Conservation (phyloP, 2,797 vertebrate genomes). For the Rhadinocentrus ornatus region DNA sequence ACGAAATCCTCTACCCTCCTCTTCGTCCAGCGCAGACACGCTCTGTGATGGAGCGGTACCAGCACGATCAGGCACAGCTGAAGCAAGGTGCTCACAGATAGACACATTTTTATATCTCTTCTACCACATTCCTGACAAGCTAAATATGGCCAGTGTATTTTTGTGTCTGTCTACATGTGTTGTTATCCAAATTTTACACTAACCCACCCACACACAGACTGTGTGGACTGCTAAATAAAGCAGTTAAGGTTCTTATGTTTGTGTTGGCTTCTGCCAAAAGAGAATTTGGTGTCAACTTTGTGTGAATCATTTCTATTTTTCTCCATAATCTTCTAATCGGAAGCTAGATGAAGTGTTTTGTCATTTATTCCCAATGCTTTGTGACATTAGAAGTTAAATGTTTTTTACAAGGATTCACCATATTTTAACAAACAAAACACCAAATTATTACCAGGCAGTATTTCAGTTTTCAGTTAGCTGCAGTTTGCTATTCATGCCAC, state of each 20-base stretch:
- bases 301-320: neutral
- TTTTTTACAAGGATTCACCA: too few species aligned
- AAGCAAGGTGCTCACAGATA: constrained; percentile 85
- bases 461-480: neutral
- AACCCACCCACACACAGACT: constrained; percentile 2
- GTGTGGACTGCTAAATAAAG: neutral
- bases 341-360: neutral
- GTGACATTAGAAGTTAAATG: neutral
- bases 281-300: constrained; percentile 8
- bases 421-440: too few species aligned
- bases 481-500: neutral
- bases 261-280: neutral
- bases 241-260: neutral
- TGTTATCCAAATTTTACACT: constrained; percentile 7
- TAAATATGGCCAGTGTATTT: neutral
- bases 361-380: neutral
- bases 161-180: neutral
- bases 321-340: neutral
- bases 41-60: constrained; percentile 92
- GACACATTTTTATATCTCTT: constrained; percentile 2
- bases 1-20: constrained; percentile 97
- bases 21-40: constrained; percentile 92
- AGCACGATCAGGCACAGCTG: constrained; percentile 86
- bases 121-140: neutral
- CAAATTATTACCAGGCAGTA: too few species aligned